These are phyloP conservation scores for Iphiclides podalirius DNA, from an alignment of 2,888 invertebrate genomes.

Conservation along the genomic window DNA sequence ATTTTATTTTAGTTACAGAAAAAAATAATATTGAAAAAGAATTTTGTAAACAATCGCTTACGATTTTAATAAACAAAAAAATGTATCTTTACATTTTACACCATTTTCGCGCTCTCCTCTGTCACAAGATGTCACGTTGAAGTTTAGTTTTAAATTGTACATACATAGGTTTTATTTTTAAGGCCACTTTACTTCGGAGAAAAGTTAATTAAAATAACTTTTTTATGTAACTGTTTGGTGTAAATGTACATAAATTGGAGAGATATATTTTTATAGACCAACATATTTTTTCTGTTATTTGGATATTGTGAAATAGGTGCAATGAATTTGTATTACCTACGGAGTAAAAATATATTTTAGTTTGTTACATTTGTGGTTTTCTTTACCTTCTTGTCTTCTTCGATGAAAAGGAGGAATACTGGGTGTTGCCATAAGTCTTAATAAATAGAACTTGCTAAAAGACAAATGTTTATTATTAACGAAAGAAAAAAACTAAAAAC, in stretches of 20 bases:
- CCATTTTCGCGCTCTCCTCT: neutral
- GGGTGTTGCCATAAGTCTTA: too few relatives aligned
- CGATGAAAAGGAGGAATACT: too few relatives aligned
- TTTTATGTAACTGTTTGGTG: neutral
- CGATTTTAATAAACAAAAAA: too few relatives aligned
- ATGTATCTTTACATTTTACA: too few relatives aligned
- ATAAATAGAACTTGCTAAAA: too few relatives aligned
- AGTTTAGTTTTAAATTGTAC: neutral
- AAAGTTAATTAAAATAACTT: too few relatives aligned
- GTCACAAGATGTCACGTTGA: neutral
- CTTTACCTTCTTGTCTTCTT: too few relatives aligned
- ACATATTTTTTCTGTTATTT: conserved; percentile 32
- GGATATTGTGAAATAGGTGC: conserved; percentile 43
- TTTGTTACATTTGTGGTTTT: conserved; percentile 39
- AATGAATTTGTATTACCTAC: conserved; percentile 48
- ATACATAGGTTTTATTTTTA: neutral
- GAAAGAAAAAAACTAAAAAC: too few relatives aligned
- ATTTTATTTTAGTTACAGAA: too few relatives aligned
- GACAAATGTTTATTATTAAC: too few relatives aligned
- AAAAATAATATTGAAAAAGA: too few relatives aligned
- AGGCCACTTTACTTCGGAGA: neutral
- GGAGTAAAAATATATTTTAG: conserved; percentile 42
- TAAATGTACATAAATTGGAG: conserved; percentile 20
- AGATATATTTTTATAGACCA: conserved; percentile 31
- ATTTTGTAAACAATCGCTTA: too few relatives aligned